Base-by-base conservation (phyloP, 2,797 vertebrate species). In the Nyctibius grandis region DNA sequence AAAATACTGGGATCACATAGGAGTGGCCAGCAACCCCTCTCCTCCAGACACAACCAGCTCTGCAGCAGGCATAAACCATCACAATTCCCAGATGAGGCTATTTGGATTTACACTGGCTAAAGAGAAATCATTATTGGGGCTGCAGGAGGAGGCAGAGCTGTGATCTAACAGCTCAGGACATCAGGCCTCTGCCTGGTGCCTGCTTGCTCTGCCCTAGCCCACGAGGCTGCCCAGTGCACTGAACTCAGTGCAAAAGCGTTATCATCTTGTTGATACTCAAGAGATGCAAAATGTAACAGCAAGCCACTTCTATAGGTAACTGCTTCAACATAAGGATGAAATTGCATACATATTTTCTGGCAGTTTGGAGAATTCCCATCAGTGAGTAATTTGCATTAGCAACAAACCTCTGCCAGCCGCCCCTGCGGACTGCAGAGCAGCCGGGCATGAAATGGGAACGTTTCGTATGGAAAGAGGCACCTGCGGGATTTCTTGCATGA, bases 301-400 rank as follows among this genome's bases (percentile, higher is more conserved):
- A 65, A 89, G 8, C 21, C 64, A 22, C 82, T 77, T 56, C 36
- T 0, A 18, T 14, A 68, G 29, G 61, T 28, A 70, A 75, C 29
- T 15, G 72, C 36, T 80, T 53, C 69, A 34, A 68, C 92, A 9
- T 3, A 22, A 31, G 51, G 50, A 31, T 57, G 57, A 68, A 60
- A 78, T 65, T 36, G 60, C 89, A 36, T 5, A 19, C 36, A 12
- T 15, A 0, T 80, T 84, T 83, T 26, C 73, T 57, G 94, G 33
- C 34, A 0, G 90, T 75, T 88, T 78, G 88, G 65, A 91, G 93
- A 91, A 93, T 93, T 96, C 88, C 94, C 96, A 93, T 56, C 88
- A 69, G 91, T 54, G 91, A 73, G 11, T n/a, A 22, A 95, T 96
- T 88, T 93, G 94, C 95, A 96, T 95, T 29, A 90, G 57, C 93